Evolutionary conservation across 2,888 invertebrate genomes (phyloP).

Genomic region (Hofmannophila pseudospretella): DNA sequence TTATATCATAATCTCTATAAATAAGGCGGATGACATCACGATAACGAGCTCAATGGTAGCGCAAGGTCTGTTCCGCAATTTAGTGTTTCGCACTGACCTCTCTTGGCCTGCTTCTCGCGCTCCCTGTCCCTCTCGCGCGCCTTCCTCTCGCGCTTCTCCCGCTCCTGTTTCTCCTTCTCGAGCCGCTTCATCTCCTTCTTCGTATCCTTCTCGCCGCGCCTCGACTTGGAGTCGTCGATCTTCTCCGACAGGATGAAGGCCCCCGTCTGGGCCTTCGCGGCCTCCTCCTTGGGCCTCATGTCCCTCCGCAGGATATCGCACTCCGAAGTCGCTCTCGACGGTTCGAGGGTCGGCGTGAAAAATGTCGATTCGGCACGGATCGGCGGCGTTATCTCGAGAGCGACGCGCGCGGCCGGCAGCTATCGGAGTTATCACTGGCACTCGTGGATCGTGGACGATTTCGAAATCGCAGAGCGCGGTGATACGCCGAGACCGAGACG

Average conservation of each 20-base stretch:
- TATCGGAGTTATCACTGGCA: conserved; percentile 63
- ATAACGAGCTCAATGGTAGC: conserved; percentile 26
- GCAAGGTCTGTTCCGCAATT: conserved; percentile 3
- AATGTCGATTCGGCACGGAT: conserved; percentile 50
- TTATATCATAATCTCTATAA: conserved; percentile 35
- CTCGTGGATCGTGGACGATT: conserved; percentile 41
- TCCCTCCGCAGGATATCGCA: conserved; percentile 36
- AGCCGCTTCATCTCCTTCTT: conserved; percentile 73
- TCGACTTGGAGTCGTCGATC: conserved; percentile 69
- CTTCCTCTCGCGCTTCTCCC: conserved; percentile 72
- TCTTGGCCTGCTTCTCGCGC: conserved; percentile 62
- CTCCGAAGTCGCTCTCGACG: conserved; percentile 40
- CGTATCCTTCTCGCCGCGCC: conserved; percentile 67
- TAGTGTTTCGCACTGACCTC: conserved; percentile 42
- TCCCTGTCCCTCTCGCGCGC: conserved; percentile 72
- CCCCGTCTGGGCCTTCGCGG: conserved; percentile 61
- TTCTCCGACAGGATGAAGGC: conserved; percentile 78
- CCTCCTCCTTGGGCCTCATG: conserved; percentile 69
- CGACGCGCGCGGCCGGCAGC: conserved; percentile 50
- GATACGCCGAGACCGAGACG: conserved; percentile 25
- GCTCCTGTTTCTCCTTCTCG: conserved; percentile 70
- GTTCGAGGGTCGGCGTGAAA: conserved; percentile 35
- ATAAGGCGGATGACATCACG: conserved; percentile 51
- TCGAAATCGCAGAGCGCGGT: conserved; percentile 41
- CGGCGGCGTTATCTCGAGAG: conserved; percentile 42